Evolutionary conservation across 1,140 invertebrate species (phyloP), one percentile per base, ranked within the genome.

Genomic region (Drosophila dunni): DNA sequence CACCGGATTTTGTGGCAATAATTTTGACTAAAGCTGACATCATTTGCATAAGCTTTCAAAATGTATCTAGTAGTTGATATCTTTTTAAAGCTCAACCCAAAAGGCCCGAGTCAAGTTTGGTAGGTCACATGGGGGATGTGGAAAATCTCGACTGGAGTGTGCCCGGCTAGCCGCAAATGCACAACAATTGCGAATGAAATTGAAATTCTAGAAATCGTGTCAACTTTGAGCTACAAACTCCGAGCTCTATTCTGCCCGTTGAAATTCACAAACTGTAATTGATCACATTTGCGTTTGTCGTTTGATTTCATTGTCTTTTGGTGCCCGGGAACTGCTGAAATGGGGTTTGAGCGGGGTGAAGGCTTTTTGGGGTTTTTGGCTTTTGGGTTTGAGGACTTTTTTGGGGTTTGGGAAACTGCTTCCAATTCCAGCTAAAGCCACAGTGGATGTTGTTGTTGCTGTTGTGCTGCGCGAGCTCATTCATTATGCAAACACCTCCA

Each of bases 401-500:
- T 51, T 50, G 17, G 44, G 9, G 36, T 34, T 20, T 1, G 38
- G 36, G 6, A 3, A 15, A 17, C 17, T 50, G 29, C 44, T 75
- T 65, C 44, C 75, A 70, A 75, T 82, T 71, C 54, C 53, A 29
- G 38, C 67, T 58, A 67, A 54, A 58, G 78, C 82, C 81, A 36
- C 82, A 82, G 64, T 69, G 79, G 81, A 71, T 85, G 70, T 66
- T 72, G 68, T 67, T 62, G 46, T 24, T 71, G 74, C 7, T 57
- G 42, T 8, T 48, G 50, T 50, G 44, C 44, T 10, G 72, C 68
- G 63, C 50, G 40, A 68, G 50, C 66, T 78, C 80, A 89, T 88
- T 88, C 80, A 88, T 88, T 88, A 89, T 89, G 80, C 84, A 88
- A 88, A 89, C 83, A 89, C 83, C 84, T 88, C 76, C 64, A 77